Percentiles rank a stretch among this genome's conserved stretches.
Evolutionary conservation across 2,113 vertebrate genomes (phyloP).

Genomic region (Rhineura floridana): DNA sequence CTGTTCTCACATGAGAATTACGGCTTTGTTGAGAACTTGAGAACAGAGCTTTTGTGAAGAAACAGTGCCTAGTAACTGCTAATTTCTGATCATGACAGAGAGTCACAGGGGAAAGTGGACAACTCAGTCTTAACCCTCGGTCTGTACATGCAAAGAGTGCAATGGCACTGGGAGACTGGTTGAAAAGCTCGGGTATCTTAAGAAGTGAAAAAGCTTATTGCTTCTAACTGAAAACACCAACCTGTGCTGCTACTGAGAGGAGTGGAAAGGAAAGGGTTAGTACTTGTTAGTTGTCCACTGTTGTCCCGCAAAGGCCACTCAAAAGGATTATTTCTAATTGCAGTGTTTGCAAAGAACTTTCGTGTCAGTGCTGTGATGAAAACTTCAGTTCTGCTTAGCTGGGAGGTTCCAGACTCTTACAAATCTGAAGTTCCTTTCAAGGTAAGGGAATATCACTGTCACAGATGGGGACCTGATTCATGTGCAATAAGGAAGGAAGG

Average conservation of each 20-base stretch:
- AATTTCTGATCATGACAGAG: slow-evolving; percentile 46
- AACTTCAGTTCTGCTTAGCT: slow-evolving; percentile 93
- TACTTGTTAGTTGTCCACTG: slow-evolving; percentile 41
- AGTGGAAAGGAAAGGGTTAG: slow-evolving; percentile 20
- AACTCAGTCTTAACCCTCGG: slow-evolving; percentile 23
- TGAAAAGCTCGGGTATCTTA: slow-evolving; percentile 41
- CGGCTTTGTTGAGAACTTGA: slow-evolving; percentile 29
- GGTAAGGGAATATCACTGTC: slow-evolving; percentile 75
- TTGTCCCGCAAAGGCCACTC: slow-evolving; percentile 47
- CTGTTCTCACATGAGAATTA: slow-evolving; percentile 42
- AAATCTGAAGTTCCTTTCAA: slow-evolving; percentile 91
- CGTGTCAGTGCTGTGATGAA: slow-evolving; percentile 92
- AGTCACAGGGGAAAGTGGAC: slow-evolving; percentile 28
- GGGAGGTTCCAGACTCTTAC: slow-evolving; percentile 94
- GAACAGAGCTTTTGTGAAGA: slow-evolving; percentile 45
- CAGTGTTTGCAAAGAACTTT: slow-evolving; percentile 96
- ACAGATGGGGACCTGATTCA: background rate
- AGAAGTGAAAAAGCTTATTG: slow-evolving; percentile 45
- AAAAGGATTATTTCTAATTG: slow-evolving; percentile 62
- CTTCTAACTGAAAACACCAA: slow-evolving; percentile 50
- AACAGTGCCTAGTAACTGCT: slow-evolving; percentile 32
- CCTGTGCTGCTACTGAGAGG: slow-evolving; percentile 52
- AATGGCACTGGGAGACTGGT: background rate
- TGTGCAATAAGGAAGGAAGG: background rate
- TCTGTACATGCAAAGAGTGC: slow-evolving; percentile 39